phyloP scores from a whole-genome alignment of 2,797 vertebrate genomes.

The Cyclura pinguis region DNA sequence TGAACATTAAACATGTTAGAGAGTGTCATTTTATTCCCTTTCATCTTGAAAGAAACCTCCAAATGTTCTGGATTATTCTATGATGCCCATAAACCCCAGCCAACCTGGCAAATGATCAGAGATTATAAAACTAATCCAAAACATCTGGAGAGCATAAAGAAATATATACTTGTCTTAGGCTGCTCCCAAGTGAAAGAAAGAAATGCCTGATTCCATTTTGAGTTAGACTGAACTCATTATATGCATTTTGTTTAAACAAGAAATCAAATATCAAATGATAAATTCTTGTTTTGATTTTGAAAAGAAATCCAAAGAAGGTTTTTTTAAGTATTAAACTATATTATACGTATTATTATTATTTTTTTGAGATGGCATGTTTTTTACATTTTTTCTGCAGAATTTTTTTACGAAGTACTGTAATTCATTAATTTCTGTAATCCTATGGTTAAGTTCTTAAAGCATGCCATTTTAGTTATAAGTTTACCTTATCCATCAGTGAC shows the following conservation, averaged over 20 bases:
- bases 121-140: not conserved
- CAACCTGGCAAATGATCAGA: not conserved
- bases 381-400: conserved; percentile 37
- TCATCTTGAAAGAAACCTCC: not conserved
- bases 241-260: not conserved
- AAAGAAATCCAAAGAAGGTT: conserved; percentile 16
- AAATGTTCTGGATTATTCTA: not conserved
- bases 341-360: conserved; percentile 25
- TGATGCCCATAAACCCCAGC: not conserved
- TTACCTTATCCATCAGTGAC: not conserved
- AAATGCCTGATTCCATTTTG: not conserved
- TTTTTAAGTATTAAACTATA: conserved; percentile 27
- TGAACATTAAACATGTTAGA: no score
- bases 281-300: not conserved
- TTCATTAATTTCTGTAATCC: conserved; percentile 2
- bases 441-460: not conserved
- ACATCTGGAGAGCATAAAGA: not conserved
- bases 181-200: not conserved
- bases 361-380: not conserved
- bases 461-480: not conserved
- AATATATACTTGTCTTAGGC: not conserved
- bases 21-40: no score
- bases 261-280: conserved; percentile 26
- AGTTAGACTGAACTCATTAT: not conserved
- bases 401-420: not conserved